Percentiles rank a stretch among this genome's conserved stretches.
phyloP scores from a whole-genome alignment of 2,888 invertebrate species.

The Archaeoteleia sp. region DNA sequence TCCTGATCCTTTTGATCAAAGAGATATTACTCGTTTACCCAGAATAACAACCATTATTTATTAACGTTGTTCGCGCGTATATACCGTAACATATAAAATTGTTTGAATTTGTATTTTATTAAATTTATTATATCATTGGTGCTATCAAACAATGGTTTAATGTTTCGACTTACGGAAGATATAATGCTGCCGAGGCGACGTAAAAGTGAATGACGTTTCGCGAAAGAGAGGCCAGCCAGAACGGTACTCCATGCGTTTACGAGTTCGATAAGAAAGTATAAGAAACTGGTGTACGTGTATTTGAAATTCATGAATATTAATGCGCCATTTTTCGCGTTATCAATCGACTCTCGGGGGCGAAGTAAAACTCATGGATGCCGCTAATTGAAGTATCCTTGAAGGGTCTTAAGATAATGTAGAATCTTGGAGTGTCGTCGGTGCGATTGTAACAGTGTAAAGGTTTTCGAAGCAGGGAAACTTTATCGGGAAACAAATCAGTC shows the following conservation, averaged over 20 bases:
- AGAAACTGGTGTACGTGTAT: conserved; percentile 21
- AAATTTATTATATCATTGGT: not conserved
- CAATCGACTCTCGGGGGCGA: conserved; percentile 24
- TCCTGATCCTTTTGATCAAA: no score
- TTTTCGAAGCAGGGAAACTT: conserved; percentile 33
- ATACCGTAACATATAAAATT: no score
- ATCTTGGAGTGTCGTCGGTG: conserved; percentile 19
- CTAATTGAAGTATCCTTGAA: conserved; percentile 43
- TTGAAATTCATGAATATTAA: conserved; percentile 40
- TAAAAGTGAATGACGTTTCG: conserved; percentile 24
- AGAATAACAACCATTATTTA: not conserved
- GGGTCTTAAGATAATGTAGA: conserved; percentile 29
- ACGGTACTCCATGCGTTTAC: conserved; percentile 20
- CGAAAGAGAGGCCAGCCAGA: conserved; percentile 3
- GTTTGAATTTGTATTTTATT: no score
- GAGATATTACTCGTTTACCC: conserved; percentile 3
- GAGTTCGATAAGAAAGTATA: conserved; percentile 22
- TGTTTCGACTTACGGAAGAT: conserved; percentile 1
- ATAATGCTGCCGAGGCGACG: conserved; percentile 5
- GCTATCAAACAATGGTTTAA: not conserved
- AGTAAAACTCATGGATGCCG: conserved; percentile 23
- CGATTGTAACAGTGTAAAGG: conserved; percentile 29
- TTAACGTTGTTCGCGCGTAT: no score
- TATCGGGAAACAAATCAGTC: conserved; percentile 31
- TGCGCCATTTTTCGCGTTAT: conserved; percentile 39